Evolutionary conservation across 2,113 vertebrate genomes (phyloP).

Genomic region (Orientallactaga bullata): DNA sequence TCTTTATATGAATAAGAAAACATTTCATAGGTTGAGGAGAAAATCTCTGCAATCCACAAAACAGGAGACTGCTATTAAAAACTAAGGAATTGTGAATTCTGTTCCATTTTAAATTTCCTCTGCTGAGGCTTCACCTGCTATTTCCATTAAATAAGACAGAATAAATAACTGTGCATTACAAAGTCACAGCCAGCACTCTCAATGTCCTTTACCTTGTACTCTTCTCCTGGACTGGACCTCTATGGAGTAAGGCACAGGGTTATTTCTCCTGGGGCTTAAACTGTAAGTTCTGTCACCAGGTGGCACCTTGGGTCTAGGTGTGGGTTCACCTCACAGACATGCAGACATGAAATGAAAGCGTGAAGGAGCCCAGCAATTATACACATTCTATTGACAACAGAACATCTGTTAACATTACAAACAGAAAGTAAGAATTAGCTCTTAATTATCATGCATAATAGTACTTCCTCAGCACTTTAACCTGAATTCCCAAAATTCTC

Average conservation of each 20-base stretch:
- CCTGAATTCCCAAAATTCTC: constrained; percentile 55
- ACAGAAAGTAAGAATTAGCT: constrained; percentile 50
- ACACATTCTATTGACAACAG: background rate
- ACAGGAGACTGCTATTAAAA: background rate
- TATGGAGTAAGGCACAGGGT: background rate
- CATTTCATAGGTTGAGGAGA: background rate
- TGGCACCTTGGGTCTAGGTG: constrained; percentile 10
- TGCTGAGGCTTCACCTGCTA: constrained; percentile 14
- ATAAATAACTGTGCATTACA: background rate
- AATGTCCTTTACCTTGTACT: background rate
- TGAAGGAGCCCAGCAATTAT: background rate
- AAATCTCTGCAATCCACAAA: constrained; percentile 12
- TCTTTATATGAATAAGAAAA: constrained; percentile 8
- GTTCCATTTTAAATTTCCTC: constrained; percentile 23
- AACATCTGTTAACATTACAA: constrained; percentile 17
- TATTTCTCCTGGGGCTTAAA: background rate
- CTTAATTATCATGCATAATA: background rate
- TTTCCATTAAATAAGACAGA: background rate
- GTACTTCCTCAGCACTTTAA: constrained; percentile 27
- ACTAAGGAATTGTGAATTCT: constrained; percentile 42
- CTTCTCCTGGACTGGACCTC: background rate
- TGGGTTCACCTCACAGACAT: background rate
- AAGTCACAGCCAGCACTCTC: background rate
- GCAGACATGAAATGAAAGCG: background rate
- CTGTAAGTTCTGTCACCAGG: constrained; percentile 48